phyloP scores from a whole-genome alignment of 2,797 vertebrate species.

The Scyliorhinus canicula region DNA sequence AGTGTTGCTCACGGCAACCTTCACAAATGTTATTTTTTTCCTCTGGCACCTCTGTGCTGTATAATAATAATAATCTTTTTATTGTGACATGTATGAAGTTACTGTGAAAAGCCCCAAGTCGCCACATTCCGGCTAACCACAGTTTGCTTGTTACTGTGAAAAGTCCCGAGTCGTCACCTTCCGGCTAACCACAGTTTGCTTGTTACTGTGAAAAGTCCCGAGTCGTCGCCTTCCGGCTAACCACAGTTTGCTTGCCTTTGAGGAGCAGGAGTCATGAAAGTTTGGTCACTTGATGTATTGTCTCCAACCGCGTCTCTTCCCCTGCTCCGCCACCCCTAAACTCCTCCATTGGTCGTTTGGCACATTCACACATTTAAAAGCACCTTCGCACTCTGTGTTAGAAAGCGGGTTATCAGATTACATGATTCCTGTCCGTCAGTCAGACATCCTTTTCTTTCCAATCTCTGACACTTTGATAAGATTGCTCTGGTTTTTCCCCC shows the following conservation, averaged over 20 bases:
- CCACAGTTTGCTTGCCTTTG: too few species aligned
- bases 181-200: too few species aligned
- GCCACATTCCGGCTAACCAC: too few species aligned
- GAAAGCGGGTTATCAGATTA: neutral
- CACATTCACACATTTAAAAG: too few species aligned
- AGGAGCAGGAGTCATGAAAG: neutral
- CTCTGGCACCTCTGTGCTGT: neutral
- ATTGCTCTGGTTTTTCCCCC: neutral
- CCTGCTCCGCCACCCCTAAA: fast-evolving
- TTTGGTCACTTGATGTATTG: neutral
- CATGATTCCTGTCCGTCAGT: neutral
- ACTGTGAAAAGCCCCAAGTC: too few species aligned
- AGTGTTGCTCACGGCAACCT: neutral
- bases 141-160: too few species aligned
- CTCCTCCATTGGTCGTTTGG: neutral
- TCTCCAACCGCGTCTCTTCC: neutral
- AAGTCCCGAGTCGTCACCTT: too few species aligned
- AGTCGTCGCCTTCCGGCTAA: too few species aligned
- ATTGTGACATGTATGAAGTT: too few species aligned
- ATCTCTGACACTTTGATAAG: neutral
- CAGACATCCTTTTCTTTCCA: neutral
- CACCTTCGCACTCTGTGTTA: neutral
- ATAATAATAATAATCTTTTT: too few species aligned
- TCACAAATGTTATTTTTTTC: neutral
- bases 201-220: too few species aligned